phyloP scores from a whole-genome alignment of 2,113 vertebrate genomes.

The Empidonax alnorum region DNA sequence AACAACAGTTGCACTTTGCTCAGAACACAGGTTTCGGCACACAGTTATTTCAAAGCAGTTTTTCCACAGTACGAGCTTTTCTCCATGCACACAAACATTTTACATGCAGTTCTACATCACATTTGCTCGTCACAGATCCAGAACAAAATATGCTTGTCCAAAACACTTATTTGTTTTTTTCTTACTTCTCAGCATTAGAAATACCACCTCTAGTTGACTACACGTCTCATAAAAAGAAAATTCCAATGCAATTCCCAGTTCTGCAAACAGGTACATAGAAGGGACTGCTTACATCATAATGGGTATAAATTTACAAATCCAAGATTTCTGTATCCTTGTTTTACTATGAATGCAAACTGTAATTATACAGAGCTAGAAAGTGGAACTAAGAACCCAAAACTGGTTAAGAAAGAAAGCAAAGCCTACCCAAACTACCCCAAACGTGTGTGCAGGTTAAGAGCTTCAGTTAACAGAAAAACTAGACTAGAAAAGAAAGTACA shows the following conservation, averaged over 20 bases:
- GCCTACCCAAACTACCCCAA: conserved; percentile 23
- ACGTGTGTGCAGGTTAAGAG: conserved; percentile 19
- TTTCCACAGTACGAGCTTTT: conserved; percentile 25
- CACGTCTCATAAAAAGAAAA: background rate
- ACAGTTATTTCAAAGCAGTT: conserved; percentile 16
- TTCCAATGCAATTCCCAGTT: conserved; percentile 34
- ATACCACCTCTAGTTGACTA: background rate
- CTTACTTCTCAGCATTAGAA: conserved; percentile 25
- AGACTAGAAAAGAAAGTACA: conserved; percentile 28
- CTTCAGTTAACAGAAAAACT: conserved; percentile 54
- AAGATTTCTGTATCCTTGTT: background rate
- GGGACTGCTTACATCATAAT: background rate
- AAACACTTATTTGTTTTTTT: conserved; percentile 27
- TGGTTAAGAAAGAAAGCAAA: conserved; percentile 27
- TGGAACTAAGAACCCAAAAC: conserved; percentile 35
- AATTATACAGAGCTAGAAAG: conserved; percentile 47
- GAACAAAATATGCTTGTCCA: background rate
- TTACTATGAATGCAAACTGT: conserved; percentile 2
- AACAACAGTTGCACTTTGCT: conserved; percentile 48
- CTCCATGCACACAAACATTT: conserved; percentile 65
- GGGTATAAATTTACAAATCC: background rate
- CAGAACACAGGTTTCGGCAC: conserved; percentile 42
- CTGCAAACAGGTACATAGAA: conserved; percentile 13
- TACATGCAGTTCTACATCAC: conserved; percentile 55
- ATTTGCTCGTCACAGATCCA: background rate